Evolutionary conservation across 2,797 vertebrate species (phyloP).

Genomic region (Spinus pinus): DNA sequence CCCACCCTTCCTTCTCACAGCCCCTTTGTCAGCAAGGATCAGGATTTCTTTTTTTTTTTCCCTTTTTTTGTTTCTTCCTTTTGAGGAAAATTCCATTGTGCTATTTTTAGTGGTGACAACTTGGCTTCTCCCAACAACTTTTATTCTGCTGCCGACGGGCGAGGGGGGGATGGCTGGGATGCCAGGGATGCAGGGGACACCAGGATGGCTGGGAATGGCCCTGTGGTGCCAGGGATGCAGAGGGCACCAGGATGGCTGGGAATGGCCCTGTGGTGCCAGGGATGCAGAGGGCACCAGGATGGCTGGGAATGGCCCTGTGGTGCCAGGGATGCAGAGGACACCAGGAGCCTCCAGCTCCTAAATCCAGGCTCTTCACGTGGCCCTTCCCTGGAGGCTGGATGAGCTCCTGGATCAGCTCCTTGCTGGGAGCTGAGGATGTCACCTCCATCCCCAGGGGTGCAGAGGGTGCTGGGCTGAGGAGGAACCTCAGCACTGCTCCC

Average conservation of each 20-base stretch:
- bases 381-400: background rate
- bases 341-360: background rate
- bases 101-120: slow-evolving; percentile 72
- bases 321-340: background rate
- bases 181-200: too few relatives aligned
- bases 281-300: background rate
- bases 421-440: background rate
- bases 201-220: too few relatives aligned
- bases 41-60: background rate
- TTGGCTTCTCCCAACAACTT: slow-evolving; percentile 61
- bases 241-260: too few relatives aligned
- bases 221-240: background rate
- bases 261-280: too few relatives aligned
- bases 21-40: slow-evolving; percentile 47
- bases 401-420: background rate
- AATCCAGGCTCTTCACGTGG: background rate
- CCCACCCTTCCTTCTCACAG: background rate
- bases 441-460: background rate
- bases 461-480: background rate
- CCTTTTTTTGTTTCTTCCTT: background rate
- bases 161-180: background rate
- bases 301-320: too few relatives aligned
- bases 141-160: slow-evolving; percentile 14
- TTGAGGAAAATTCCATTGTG: slow-evolving; percentile 72
- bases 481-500: background rate